Conservation (phyloP, 2,113 vertebrate species). For the Cynocephalus volans region DNA sequence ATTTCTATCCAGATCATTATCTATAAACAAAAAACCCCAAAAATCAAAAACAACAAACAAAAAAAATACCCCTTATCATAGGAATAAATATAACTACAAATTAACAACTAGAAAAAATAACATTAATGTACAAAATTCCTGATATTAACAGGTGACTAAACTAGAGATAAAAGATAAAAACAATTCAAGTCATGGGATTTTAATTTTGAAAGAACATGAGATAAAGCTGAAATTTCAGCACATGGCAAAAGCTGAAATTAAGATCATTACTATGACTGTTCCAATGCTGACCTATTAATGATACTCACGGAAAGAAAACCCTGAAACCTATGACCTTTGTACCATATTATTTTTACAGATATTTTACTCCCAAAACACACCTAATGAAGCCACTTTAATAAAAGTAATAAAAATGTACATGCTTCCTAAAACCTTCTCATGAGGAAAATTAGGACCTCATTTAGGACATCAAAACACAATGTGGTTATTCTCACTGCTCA, state of each 20-base stretch:
- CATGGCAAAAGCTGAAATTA: neutral
- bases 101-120: neutral
- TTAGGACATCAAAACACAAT: neutral
- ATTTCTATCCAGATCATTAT: neutral
- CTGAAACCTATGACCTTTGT: neutral
- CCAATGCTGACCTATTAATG: neutral
- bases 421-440: neutral
- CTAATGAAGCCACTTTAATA: neutral
- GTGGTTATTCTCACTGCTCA: neutral
- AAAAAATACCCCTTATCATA: neutral
- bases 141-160: neutral
- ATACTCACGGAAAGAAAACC: neutral
- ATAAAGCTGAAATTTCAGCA: neutral
- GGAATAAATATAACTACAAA: neutral
- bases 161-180: constrained; percentile 9
- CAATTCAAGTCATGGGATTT: neutral
- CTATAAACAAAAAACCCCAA: neutral
- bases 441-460: neutral
- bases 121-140: neutral
- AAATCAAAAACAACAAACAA: too few relatives aligned
- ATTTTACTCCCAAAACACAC: neutral
- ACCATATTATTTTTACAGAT: neutral
- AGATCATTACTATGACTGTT: neutral
- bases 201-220: constrained; percentile 17
- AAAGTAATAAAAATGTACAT: neutral